Base-by-base conservation (phyloP, 2,113 vertebrate species). In the Oreotrochilus melanogaster region DNA sequence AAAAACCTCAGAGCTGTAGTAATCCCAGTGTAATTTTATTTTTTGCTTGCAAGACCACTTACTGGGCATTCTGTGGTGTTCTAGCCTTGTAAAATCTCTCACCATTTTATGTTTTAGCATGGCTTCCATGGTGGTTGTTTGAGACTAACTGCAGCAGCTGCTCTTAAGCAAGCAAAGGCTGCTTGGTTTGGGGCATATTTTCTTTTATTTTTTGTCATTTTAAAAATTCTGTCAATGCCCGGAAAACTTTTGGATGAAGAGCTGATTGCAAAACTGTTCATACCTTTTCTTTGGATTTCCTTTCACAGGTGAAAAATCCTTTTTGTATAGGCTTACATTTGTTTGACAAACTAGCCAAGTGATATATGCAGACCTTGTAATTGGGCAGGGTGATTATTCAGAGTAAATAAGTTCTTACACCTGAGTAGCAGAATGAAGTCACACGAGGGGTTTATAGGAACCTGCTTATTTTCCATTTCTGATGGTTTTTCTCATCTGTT, bases 131-230 rank as follows among this genome's bases (percentile, higher is more conserved):
- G 48, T 53, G 45, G 30, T 86, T 67, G 64, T 54, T 75, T 79
- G 87, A 93, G 78, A 87, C 86, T 89, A 93, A 64, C 47, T 7
- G 54, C 86, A 95, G 78, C 93, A 95, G 97, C 94, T 96, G 97
- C 96, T 95, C 94, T 39, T 76, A 60, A 79, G 37, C 57, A 86
- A 60, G 37, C 57, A 86, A 60, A 58, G 47, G 28, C 61, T 75
- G 39, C 60, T 69, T 27, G 31, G 28, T 69, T 86, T 58, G 42
- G 11, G 21, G 19, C 18, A 8, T 21, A 21, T 47, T 47, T 21
- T 47, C 18, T 47, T 19, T 19, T n/a, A n/a, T 47, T 47, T 47
- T 76, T 28, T 62, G 24, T 50, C 37, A 31, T 61, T 88, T 79
- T 28, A 75, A 25, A 11, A 14, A 8, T 83, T 75, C 58, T 67